Conservation (phyloP, 2,888 invertebrate species). For the Ormyrus pomaceus region DNA sequence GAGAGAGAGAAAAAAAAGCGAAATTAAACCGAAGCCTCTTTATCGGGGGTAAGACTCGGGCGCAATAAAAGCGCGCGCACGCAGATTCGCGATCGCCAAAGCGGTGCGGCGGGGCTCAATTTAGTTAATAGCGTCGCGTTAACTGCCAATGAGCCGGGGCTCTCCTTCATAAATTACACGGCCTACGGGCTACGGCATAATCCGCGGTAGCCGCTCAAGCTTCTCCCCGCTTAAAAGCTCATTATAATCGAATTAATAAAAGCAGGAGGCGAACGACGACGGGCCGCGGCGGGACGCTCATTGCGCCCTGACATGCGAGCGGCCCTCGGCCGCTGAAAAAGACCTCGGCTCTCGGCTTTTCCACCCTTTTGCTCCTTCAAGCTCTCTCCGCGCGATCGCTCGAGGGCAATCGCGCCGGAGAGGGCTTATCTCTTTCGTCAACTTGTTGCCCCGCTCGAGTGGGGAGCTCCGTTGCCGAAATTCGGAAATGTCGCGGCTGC, state of each 20-base stretch:
- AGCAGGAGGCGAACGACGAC: conserved; percentile 48
- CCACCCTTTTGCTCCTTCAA: conserved; percentile 36
- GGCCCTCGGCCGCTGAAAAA: conserved; percentile 2
- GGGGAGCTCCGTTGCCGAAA: conserved; percentile 35
- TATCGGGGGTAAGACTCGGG: conserved; percentile 19
- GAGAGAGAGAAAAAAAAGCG: conserved; percentile 1
- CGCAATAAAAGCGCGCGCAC: conserved; percentile 38
- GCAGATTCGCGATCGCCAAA: background rate
- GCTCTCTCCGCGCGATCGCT: background rate
- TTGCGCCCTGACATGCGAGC: conserved; percentile 68
- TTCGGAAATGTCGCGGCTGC: conserved; percentile 28
- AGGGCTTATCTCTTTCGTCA: conserved; percentile 46
- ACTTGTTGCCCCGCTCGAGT: conserved; percentile 51
- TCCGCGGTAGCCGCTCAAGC: conserved; percentile 43
- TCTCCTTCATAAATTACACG: conserved; percentile 11
- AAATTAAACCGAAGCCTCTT: conserved; percentile 33
- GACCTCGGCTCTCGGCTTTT: conserved; percentile 26
- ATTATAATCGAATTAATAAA: conserved; percentile 74
- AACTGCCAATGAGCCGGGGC: conserved; percentile 57
- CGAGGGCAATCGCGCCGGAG: background rate
- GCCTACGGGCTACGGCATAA: conserved; percentile 1
- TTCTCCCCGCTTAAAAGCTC: conserved; percentile 67
- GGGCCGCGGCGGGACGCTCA: conserved; percentile 61
- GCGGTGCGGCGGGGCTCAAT: conserved; percentile 58
- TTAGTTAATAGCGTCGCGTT: conserved; percentile 66